A percentile compares a stretch with the other conserved stretches of the same genome.
phyloP scores from a whole-genome alignment of 2,888 invertebrate genomes.

The Orthosia gothica region DNA sequence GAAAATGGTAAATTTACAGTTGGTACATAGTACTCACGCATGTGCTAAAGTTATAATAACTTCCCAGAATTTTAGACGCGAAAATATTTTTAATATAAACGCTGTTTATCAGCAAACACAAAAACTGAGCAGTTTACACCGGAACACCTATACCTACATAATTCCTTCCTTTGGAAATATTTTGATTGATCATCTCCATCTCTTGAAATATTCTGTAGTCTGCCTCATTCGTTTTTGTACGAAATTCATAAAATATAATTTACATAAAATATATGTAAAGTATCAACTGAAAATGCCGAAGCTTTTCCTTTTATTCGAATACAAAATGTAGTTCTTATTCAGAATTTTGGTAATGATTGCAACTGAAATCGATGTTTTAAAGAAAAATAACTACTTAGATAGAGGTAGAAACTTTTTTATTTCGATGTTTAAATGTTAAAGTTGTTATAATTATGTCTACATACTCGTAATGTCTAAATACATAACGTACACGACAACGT shows the following conservation, averaged over 20 bases:
- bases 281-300: background rate
- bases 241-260: background rate
- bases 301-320: conserved; percentile 1
- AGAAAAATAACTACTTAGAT: too few relatives aligned
- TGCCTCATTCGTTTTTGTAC: background rate
- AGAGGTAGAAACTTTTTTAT: too few relatives aligned
- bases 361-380: background rate
- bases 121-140: background rate
- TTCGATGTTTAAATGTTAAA: too few relatives aligned
- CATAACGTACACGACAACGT: too few relatives aligned
- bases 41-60: background rate
- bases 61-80: background rate
- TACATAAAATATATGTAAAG: background rate
- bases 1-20: too few relatives aligned
- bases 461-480: too few relatives aligned
- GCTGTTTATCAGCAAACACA: background rate
- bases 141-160: background rate
- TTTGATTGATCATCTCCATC: background rate
- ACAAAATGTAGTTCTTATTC: background rate
- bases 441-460: too few relatives aligned
- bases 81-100: background rate
- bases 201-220: background rate
- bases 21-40: too few relatives aligned
- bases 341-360: background rate
- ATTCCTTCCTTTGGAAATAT: background rate